Evolutionary conservation across 2,797 vertebrate species (phyloP).

Genomic region (Parotocinclus haroldoi): DNA sequence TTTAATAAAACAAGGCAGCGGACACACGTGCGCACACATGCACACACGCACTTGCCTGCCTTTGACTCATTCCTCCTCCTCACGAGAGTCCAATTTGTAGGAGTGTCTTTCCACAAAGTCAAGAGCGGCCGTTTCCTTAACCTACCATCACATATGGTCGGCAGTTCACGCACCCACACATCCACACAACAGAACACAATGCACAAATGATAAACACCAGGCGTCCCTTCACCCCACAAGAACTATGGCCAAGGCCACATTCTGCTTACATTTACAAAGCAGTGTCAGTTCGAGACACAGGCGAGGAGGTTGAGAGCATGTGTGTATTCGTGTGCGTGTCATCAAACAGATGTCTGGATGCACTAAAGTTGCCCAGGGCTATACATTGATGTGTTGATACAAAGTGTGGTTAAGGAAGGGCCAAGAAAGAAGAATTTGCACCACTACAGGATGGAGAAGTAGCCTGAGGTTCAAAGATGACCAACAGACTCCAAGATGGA

Average conservation of each 20-base stretch:
- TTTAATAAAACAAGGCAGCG: background rate
- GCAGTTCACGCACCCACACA: constrained; percentile 8
- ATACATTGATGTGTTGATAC: constrained; percentile 27
- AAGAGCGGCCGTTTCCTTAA: constrained; percentile 13
- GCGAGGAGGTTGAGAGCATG: background rate
- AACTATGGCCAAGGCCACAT: constrained; percentile 30
- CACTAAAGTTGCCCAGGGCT: constrained; percentile 12
- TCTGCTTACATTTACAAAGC: constrained; percentile 38
- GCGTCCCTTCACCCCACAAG: constrained; percentile 12
- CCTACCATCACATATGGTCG: constrained; percentile 12
- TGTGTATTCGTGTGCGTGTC: constrained; percentile 13
- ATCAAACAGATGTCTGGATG: constrained; percentile 37
- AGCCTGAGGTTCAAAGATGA: background rate
- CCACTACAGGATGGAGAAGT: background rate
- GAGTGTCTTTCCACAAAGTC: background rate
- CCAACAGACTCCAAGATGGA: too few relatives aligned
- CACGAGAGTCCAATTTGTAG: background rate
- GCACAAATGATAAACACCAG: constrained; percentile 31
- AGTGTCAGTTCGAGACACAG: constrained; percentile 24
- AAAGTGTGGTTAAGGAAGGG: constrained; percentile 17
- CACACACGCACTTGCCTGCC: too few relatives aligned
- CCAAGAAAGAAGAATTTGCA: constrained; percentile 12
- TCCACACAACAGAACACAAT: constrained; percentile 15
- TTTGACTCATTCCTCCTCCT: too few relatives aligned
- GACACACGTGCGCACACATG: too few relatives aligned